These are phyloP conservation scores for Drosophila saltans DNA, from an alignment of 1,140 invertebrate species.

Conservation along the genomic window DNA sequence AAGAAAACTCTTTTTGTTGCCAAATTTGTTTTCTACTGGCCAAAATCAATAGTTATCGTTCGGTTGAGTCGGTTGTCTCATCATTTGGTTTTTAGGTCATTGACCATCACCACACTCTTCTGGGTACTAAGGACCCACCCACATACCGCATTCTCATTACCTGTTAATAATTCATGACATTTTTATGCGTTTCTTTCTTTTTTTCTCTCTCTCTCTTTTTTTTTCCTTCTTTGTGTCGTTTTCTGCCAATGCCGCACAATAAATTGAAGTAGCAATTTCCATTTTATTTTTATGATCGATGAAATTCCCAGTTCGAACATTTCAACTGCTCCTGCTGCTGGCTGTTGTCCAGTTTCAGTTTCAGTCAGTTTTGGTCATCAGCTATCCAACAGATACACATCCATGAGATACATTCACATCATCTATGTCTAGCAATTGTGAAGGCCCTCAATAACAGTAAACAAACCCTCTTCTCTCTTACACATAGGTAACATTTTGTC, in stretches of 20 bases:
- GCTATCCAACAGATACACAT: conserved; percentile 3
- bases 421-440: conserved; percentile 27
- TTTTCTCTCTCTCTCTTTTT: neutral
- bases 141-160: conserved; percentile 39
- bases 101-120: conserved; percentile 40
- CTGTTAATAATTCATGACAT: conserved; percentile 77
- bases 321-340: conserved; percentile 30
- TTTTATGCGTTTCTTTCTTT: conserved; percentile 55
- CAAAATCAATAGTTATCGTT: neutral
- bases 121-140: neutral
- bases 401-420: conserved; percentile 13
- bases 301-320: conserved; percentile 78
- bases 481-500: conserved; percentile 1
- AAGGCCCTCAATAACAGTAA: conserved; percentile 51
- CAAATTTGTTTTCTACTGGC: conserved; percentile 2
- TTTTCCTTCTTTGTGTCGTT: neutral
- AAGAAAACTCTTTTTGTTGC: neutral
- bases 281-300: conserved; percentile 78
- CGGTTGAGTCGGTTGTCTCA: neutral
- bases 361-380: conserved; percentile 54
- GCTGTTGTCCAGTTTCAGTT: conserved; percentile 25
- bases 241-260: conserved; percentile 61
- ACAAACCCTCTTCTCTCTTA: conserved; percentile 16
- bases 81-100: conserved; percentile 46
- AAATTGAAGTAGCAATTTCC: conserved; percentile 70